phyloP scores from a whole-genome alignment of 2,113 vertebrate genomes.

The Chloroceryle aenea region DNA sequence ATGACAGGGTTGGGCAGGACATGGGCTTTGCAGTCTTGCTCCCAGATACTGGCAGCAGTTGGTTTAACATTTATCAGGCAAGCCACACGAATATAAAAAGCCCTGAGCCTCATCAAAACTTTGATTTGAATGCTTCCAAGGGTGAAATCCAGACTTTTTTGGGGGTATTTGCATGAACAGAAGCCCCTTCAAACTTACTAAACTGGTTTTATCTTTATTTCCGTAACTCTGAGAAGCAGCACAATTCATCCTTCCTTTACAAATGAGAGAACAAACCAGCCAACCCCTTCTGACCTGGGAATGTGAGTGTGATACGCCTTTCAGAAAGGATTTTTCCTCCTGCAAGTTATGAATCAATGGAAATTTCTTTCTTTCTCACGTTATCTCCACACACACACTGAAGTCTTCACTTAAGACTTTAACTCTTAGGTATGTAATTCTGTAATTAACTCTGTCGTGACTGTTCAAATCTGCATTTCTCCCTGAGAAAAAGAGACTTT shows the following conservation, averaged over 20 bases:
- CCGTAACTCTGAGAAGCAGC: neutral
- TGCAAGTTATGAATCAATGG: neutral
- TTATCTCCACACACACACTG: neutral
- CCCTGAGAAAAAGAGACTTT: neutral
- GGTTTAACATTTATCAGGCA: neutral
- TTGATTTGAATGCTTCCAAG: neutral
- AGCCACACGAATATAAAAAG: neutral
- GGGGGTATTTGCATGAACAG: accelerated
- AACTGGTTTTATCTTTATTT: neutral
- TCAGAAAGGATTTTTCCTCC: neutral
- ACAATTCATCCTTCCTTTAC: neutral
- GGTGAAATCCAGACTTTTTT: neutral
- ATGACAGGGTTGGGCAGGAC: neutral
- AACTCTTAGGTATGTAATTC: neutral
- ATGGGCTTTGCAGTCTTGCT: neutral
- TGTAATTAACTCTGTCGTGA: neutral
- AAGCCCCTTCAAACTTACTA: neutral
- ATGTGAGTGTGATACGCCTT: neutral
- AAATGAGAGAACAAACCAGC: neutral
- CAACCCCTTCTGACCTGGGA: neutral
- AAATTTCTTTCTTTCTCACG: neutral
- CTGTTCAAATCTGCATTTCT: neutral
- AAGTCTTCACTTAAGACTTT: neutral
- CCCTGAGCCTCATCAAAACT: neutral
- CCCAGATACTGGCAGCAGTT: accelerated